Evolutionary conservation across 23 tunicate species (phyloP).

Genomic region (Ciona savignyi): DNA sequence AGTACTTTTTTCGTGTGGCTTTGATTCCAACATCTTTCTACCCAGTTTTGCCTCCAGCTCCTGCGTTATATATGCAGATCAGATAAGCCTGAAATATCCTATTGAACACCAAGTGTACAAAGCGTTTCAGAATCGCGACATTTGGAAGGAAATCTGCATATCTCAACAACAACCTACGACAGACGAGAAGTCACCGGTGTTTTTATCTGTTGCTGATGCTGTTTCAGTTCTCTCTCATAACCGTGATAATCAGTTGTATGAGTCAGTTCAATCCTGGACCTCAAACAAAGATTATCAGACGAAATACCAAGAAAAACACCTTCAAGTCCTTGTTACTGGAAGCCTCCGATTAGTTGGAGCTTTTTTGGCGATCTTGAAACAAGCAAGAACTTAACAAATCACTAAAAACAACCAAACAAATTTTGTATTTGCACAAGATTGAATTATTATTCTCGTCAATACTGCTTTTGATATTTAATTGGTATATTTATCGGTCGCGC

Average conservation of each 20-base stretch:
- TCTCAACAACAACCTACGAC: background rate
- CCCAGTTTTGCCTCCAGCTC: slow-evolving; percentile 56
- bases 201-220: slow-evolving; percentile 67
- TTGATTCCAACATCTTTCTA: slow-evolving; percentile 27
- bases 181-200: slow-evolving; percentile 7
- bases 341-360: slow-evolving; percentile 85
- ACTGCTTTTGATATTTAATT: no score
- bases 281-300: background rate
- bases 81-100: slow-evolving; percentile 30
- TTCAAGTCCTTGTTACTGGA: slow-evolving; percentile 74
- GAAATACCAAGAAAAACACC: slow-evolving; percentile 6
- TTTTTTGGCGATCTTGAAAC: slow-evolving; percentile 53
- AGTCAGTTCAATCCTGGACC: background rate
- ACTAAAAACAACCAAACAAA: no score
- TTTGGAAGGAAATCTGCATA: slow-evolving; percentile 34
- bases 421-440: no score
- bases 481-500: no score
- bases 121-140: slow-evolving; percentile 24
- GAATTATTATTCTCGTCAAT: no score
- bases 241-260: slow-evolving; percentile 28
- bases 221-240: slow-evolving; percentile 35
- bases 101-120: slow-evolving; percentile 22
- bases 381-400: no score
- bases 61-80: slow-evolving; percentile 41
- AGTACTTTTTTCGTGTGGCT: slow-evolving; percentile 26